Conservation (phyloP, 2,888 invertebrate species). For the Ganaspis brasiliensis region DNA sequence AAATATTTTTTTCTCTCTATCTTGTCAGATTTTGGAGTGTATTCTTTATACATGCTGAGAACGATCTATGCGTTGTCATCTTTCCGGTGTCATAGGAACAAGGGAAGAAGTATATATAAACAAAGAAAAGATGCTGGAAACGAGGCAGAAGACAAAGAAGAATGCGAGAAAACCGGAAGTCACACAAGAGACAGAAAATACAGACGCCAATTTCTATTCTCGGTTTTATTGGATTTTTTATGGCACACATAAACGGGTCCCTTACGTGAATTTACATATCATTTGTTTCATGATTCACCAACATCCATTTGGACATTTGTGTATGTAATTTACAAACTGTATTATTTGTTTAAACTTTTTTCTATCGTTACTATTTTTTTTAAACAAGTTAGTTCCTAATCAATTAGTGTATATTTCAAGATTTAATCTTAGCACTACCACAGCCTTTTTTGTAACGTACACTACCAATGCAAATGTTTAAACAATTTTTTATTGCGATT, state of each 20-base stretch:
- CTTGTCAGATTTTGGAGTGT: not conserved
- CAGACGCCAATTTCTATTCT: slow-evolving; percentile 39
- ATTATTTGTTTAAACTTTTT: not conserved
- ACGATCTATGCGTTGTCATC: slow-evolving; percentile 32
- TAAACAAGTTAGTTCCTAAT: too few species aligned
- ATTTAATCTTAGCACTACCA: too few species aligned
- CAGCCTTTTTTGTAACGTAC: too few species aligned
- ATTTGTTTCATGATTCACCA: slow-evolving; percentile 72
- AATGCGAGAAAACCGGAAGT: slow-evolving; percentile 36
- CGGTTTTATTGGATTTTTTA: slow-evolving; percentile 76
- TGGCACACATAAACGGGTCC: slow-evolving; percentile 73
- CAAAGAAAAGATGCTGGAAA: slow-evolving; percentile 20
- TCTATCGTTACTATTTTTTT: not conserved
- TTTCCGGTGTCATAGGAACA: slow-evolving; percentile 32
- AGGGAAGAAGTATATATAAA: not conserved
- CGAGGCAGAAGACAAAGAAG: slow-evolving; percentile 20
- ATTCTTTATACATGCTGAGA: slow-evolving; percentile 10
- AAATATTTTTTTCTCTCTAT: not conserved
- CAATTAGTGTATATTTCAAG: too few species aligned
- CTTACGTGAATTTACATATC: slow-evolving; percentile 75
- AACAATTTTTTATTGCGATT: too few species aligned
- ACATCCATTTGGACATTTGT: slow-evolving; percentile 33
- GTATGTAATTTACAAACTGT: not conserved
- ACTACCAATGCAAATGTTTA: too few species aligned
- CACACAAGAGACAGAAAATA: slow-evolving; percentile 44